Conservation (phyloP, 2,113 vertebrate species). For the Chaetodon trifascialis region DNA sequence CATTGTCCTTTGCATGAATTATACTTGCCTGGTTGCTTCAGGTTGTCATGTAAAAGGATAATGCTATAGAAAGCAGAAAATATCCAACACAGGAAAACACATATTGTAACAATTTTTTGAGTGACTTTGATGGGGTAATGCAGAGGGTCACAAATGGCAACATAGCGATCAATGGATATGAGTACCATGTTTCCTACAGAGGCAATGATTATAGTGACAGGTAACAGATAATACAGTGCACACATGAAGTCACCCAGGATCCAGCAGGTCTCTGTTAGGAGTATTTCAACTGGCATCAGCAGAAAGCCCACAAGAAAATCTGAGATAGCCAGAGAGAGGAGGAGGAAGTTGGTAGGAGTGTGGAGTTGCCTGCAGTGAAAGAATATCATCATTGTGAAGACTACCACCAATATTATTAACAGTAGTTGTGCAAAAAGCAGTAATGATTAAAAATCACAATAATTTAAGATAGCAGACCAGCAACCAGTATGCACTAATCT, state of each 20-base stretch:
- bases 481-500: too few species aligned
- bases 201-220: neutral
- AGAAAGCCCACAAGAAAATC: constrained; percentile 12
- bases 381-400: neutral
- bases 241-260: neutral
- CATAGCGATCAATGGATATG: constrained; percentile 46
- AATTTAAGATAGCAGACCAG: too few species aligned
- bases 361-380: too few species aligned
- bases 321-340: too few species aligned
- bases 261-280: neutral
- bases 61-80: neutral
- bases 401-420: neutral
- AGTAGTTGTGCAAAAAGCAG: neutral
- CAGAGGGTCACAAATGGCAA: constrained; percentile 52
- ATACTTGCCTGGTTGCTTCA: neutral
- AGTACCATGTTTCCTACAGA: constrained; percentile 40
- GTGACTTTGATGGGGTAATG: constrained; percentile 30
- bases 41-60: neutral
- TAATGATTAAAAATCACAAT: too few species aligned
- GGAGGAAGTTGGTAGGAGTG: too few species aligned
- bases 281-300: neutral
- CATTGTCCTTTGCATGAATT: constrained; percentile 43
- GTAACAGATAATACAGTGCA: neutral
- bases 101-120: neutral
- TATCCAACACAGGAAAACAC: constrained; percentile 29